phyloP scores from a whole-genome alignment of 2,797 vertebrate genomes.

The Pempheris klunzingeri region DNA sequence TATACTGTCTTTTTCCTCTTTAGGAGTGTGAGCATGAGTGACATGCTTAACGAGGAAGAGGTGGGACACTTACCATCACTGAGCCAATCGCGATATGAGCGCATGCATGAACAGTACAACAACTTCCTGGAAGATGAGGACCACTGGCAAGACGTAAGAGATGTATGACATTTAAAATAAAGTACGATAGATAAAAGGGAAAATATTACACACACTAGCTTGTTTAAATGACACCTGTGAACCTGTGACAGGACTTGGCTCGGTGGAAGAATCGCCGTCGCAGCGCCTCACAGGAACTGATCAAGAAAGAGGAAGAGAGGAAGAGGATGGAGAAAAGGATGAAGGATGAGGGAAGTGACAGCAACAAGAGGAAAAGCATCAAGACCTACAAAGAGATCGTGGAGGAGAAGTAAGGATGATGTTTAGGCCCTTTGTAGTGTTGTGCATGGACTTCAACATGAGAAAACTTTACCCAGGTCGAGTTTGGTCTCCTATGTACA shows the following conservation, averaged over 20 bases:
- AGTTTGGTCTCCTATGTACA: too few species aligned
- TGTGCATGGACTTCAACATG: neutral
- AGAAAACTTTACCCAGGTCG: neutral
- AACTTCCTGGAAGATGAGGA: conserved; percentile 93
- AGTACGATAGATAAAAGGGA: neutral
- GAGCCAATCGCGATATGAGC: conserved; percentile 92
- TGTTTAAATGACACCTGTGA: neutral
- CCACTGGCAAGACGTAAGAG: conserved; percentile 96
- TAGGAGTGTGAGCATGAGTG: conserved; percentile 95
- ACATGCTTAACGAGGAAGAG: conserved; percentile 94
- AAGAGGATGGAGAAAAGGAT: conserved; percentile 95
- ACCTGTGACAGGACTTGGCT: conserved; percentile 89
- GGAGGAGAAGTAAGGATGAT: conserved; percentile 92
- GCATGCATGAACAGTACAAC: conserved; percentile 91
- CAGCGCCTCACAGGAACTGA: conserved; percentile 95
- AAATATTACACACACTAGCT: neutral
- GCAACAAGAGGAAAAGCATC: conserved; percentile 94
- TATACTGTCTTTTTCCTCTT: conserved; percentile 31
- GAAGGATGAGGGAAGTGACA: conserved; percentile 81
- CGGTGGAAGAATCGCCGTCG: conserved; percentile 97
- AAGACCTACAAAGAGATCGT: conserved; percentile 99
- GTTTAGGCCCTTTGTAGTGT: neutral
- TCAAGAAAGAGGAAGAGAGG: conserved; percentile 97
- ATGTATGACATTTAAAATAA: neutral
- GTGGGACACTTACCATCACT: conserved; percentile 86